These are phyloP conservation scores for Holcopasites calliopsidis DNA, from an alignment of 1,140 invertebrate genomes.

Conservation along the genomic window DNA sequence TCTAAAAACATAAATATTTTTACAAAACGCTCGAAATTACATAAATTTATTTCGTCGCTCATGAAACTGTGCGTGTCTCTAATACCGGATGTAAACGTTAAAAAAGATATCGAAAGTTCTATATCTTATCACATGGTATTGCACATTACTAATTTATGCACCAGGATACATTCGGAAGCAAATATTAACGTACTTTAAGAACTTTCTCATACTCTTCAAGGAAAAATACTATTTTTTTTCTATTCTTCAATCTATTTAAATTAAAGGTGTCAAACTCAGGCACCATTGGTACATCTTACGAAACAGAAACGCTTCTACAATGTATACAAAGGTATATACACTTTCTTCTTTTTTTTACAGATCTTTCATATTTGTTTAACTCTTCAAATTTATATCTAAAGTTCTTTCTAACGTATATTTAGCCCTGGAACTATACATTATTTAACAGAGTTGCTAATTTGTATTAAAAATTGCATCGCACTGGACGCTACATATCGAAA, in stretches of 20 bases:
- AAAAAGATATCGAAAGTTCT: slow-evolving; percentile 12
- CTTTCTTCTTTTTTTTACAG: slow-evolving; percentile 10
- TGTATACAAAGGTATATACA: slow-evolving; percentile 36
- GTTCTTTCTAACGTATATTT: neutral
- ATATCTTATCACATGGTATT: neutral
- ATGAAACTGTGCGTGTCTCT: slow-evolving; percentile 20
- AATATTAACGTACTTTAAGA: slow-evolving; percentile 3
- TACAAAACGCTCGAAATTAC: neutral
- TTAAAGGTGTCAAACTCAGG: slow-evolving; percentile 55
- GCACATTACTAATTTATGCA: neutral
- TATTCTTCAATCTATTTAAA: slow-evolving; percentile 43
- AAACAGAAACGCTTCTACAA: slow-evolving; percentile 50
- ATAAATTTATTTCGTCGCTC: neutral
- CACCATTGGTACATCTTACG: slow-evolving; percentile 61
- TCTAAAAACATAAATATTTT: slow-evolving; percentile 15
- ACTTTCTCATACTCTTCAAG: neutral
- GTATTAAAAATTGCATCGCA: slow-evolving; percentile 1
- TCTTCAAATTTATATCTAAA: slow-evolving; percentile 4
- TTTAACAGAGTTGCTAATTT: slow-evolving; percentile 11
- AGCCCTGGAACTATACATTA: slow-evolving; percentile 28
- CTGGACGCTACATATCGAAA: slow-evolving; percentile 8
- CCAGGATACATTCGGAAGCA: neutral
- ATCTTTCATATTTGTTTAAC: neutral
- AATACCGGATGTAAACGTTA: neutral
- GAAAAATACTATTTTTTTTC: neutral